These are phyloP conservation scores for Merops nubicus DNA, from an alignment of 2,113 vertebrate genomes.

Conservation along the genomic window DNA sequence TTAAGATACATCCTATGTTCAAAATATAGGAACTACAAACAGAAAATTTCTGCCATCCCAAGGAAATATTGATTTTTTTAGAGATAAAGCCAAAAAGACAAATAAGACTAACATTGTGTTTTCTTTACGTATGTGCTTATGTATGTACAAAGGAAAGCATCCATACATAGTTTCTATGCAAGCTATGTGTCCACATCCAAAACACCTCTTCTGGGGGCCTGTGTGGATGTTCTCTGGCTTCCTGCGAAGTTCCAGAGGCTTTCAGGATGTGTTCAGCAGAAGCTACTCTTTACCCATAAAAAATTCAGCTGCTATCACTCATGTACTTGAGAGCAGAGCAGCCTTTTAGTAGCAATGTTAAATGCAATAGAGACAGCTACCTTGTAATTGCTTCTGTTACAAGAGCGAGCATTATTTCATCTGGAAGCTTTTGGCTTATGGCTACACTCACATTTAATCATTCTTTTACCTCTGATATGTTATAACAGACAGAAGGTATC, in stretches of 20 bases:
- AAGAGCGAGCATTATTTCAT: background rate
- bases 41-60: background rate
- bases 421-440: background rate
- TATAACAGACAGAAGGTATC: background rate
- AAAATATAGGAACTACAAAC: background rate
- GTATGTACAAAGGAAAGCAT: background rate
- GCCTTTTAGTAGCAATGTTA: background rate
- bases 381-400: background rate
- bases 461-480: background rate
- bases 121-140: background rate
- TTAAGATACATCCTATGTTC: background rate
- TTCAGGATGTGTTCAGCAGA: background rate
- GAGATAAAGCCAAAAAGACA: background rate
- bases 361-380: background rate
- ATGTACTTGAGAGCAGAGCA: background rate
- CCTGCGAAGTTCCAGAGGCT: background rate
- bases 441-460: background rate
- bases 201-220: background rate
- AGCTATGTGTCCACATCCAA: background rate
- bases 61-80: background rate
- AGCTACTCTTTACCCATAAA: background rate
- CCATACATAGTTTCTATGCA: background rate
- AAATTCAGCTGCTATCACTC: background rate
- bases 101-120: background rate
- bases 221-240: background rate